Evolutionary conservation across 2,888 invertebrate genomes (phyloP).

Genomic region (Parelbella ahira): DNA sequence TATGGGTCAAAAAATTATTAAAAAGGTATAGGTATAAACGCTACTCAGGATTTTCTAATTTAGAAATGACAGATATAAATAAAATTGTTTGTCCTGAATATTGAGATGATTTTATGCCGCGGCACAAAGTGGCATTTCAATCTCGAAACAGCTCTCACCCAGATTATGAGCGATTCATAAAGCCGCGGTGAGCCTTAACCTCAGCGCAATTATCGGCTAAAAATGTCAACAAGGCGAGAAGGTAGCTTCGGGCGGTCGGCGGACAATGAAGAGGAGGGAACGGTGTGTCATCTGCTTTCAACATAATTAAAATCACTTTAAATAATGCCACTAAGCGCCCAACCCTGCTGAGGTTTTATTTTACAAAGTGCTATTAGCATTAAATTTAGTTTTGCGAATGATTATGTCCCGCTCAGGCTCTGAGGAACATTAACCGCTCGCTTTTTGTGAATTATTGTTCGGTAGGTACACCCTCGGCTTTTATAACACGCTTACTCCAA

Average conservation of each 20-base stretch:
- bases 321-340: constrained; percentile 76
- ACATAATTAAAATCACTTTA: constrained; percentile 81
- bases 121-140: neutral
- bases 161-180: constrained; percentile 12
- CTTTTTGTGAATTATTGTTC: constrained; percentile 77
- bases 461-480: constrained; percentile 59
- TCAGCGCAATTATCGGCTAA: constrained; percentile 35
- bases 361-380: constrained; percentile 79
- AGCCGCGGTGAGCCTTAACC: constrained; percentile 22
- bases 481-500: constrained; percentile 66
- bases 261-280: constrained; percentile 75
- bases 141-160: constrained; percentile 2
- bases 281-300: constrained; percentile 77
- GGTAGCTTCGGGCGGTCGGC: constrained; percentile 25
- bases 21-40: no score
- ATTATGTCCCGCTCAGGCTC: constrained; percentile 75
- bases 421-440: constrained; percentile 68
- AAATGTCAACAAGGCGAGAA: constrained; percentile 42
- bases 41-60: no score
- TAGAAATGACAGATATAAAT: no score
- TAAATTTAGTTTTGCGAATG: constrained; percentile 79
- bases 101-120: no score
- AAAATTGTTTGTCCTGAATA: no score
- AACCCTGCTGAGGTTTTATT: constrained; percentile 71
- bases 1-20: no score